Evolutionary conservation across 2,888 invertebrate species (phyloP).

Genomic region (Cacoxenus indagator): DNA sequence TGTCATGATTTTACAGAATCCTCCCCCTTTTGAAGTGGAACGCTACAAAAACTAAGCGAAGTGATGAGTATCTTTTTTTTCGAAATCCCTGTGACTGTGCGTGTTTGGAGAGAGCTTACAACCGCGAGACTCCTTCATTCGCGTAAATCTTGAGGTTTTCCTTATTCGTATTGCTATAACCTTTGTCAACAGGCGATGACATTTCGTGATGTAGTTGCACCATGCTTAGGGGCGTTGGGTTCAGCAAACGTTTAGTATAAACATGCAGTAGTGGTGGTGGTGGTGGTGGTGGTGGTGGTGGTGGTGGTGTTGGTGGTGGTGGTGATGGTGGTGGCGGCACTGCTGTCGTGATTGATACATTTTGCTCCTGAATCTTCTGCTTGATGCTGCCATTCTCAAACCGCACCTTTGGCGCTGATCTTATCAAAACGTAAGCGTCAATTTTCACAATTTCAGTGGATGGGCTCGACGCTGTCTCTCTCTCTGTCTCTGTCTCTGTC

Average conservation of each 20-base stretch:
- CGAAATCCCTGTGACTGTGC: not conserved
- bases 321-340: slow-evolving; percentile 21
- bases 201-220: not conserved
- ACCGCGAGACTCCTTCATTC: slow-evolving; percentile 61
- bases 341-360: no score
- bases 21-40: no score
- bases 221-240: not conserved
- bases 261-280: not conserved
- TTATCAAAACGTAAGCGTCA: not conserved
- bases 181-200: not conserved
- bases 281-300: not conserved
- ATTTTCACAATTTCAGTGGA: not conserved
- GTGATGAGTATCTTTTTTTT: not conserved
- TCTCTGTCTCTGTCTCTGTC: not conserved
- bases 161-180: slow-evolving; percentile 20
- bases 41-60: not conserved
- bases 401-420: slow-evolving; percentile 41
- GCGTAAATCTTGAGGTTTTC: slow-evolving; percentile 49
- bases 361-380: not conserved
- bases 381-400: slow-evolving; percentile 38
- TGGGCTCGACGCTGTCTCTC: not conserved
- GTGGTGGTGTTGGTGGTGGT: not conserved
- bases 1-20: no score
- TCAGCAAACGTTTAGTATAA: not conserved
- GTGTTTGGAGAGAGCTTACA: slow-evolving; percentile 37